Evolutionary conservation across 2,888 invertebrate species (phyloP).

Genomic region (Drosophila atripex): DNA sequence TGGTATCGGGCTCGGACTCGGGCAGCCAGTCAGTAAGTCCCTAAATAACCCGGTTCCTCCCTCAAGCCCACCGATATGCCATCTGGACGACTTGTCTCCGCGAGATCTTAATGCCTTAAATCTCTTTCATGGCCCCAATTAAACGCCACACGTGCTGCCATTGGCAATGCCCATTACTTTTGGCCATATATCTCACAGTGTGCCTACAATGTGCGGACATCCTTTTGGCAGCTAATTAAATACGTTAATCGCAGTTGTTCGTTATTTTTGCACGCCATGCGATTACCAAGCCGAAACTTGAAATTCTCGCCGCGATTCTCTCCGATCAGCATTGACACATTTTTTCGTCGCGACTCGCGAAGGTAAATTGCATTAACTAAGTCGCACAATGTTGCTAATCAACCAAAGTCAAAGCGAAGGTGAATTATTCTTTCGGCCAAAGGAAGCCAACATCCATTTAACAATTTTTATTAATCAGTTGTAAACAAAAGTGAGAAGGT

Average conservation of each 20-base stretch:
- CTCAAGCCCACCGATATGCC: slow-evolving; percentile 15
- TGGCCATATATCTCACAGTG: slow-evolving; percentile 27
- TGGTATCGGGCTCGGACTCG: no score
- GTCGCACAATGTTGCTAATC: slow-evolving; percentile 48
- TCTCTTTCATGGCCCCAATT: slow-evolving; percentile 48
- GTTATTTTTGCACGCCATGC: slow-evolving; percentile 23
- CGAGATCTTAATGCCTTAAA: slow-evolving; percentile 38
- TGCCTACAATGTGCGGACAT: slow-evolving; percentile 20
- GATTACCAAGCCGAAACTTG: slow-evolving; percentile 10
- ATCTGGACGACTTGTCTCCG: slow-evolving; percentile 39
- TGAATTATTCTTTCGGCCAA: slow-evolving; percentile 30
- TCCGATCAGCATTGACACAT: slow-evolving; percentile 33
- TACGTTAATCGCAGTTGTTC: slow-evolving; percentile 43
- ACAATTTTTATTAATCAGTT: slow-evolving; percentile 37
- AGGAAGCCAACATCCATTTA: slow-evolving; percentile 21
- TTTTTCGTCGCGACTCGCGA: slow-evolving; percentile 31
- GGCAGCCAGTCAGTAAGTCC: slow-evolving; percentile 8
- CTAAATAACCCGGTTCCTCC: slow-evolving; percentile 2
- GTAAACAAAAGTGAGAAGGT: slow-evolving; percentile 48
- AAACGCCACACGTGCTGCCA: slow-evolving; percentile 49
- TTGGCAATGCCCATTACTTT: slow-evolving; percentile 40
- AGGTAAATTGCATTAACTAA: slow-evolving; percentile 30
- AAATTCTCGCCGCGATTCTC: slow-evolving; percentile 27
- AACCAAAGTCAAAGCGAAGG: slow-evolving; percentile 40
- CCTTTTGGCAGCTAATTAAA: slow-evolving; percentile 48